phyloP scores from a whole-genome alignment of 1,140 invertebrate genomes.

The Temnothorax curvispinosus region DNA sequence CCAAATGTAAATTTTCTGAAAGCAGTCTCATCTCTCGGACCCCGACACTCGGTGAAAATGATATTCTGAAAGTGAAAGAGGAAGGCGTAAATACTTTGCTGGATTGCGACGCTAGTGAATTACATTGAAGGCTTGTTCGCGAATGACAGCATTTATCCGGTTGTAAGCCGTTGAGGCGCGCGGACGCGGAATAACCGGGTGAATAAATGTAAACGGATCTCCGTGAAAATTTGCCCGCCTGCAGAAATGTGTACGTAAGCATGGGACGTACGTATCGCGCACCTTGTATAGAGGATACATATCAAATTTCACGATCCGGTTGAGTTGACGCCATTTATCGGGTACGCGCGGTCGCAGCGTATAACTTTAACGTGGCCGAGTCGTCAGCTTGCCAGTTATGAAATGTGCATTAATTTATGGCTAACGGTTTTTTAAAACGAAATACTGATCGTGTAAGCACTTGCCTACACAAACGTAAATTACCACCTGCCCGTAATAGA shows the following conservation, averaged over 20 bases:
- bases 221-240: conserved; percentile 50
- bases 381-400: conserved; percentile 29
- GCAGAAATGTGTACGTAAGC: conserved; percentile 43
- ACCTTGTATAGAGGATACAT: conserved; percentile 64
- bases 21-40: conserved; percentile 8
- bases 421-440: conserved; percentile 47
- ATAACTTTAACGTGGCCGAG: conserved; percentile 22
- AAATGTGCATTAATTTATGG: conserved; percentile 42
- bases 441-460: conserved; percentile 13
- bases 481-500: background rate
- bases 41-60: conserved; percentile 60
- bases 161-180: conserved; percentile 58
- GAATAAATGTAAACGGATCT: conserved; percentile 54
- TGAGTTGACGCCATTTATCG: conserved; percentile 53
- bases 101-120: conserved; percentile 60
- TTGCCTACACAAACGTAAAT: conserved; percentile 12
- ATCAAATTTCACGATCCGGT: conserved; percentile 66
- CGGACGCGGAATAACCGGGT: conserved; percentile 63
- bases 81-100: conserved; percentile 53
- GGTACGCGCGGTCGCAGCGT: background rate
- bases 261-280: background rate
- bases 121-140: conserved; percentile 63
- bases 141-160: conserved; percentile 72
- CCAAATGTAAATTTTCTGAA: conserved; percentile 56
- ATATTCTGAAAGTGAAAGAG: conserved; percentile 66